Percentiles rank a stretch among this genome's conserved stretches.
Conservation (phyloP, 1,140 invertebrate genomes). For the Drosophila subobscura region DNA sequence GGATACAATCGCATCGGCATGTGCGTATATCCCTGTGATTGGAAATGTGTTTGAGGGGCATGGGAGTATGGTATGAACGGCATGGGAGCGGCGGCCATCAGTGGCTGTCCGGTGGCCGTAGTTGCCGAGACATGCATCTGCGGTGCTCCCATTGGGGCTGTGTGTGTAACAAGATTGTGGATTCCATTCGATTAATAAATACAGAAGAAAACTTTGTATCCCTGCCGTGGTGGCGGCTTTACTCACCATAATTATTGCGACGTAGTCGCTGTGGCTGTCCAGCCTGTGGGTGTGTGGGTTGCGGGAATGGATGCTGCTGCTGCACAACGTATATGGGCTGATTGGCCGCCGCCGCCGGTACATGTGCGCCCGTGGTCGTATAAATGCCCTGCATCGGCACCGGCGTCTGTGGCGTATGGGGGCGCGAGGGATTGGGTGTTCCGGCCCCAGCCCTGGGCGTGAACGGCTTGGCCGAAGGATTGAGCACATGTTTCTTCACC, state of each 20-base stretch:
- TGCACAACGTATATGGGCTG: conserved; percentile 84
- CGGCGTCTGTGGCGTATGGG: conserved; percentile 93
- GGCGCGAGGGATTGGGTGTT: conserved; percentile 87
- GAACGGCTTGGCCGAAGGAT: conserved; percentile 93
- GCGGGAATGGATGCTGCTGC: conserved; percentile 84
- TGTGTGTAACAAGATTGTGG: conserved; percentile 65
- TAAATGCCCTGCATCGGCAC: conserved; percentile 84
- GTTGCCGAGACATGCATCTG: conserved; percentile 90
- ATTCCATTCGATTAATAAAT: not conserved
- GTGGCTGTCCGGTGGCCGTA: conserved; percentile 92
- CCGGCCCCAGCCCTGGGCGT: conserved; percentile 89
- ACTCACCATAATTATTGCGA: conserved; percentile 74
- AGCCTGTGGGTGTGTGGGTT: conserved; percentile 84
- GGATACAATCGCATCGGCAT: conserved; percentile 87
- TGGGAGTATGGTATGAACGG: conserved; percentile 86
- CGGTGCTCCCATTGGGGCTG: conserved; percentile 86
- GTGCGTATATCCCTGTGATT: conserved; percentile 84
- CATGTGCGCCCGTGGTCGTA: conserved; percentile 62
- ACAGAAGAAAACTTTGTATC: too few species aligned
- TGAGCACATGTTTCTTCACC: conserved; percentile 85
- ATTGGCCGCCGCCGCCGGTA: conserved; percentile 53
- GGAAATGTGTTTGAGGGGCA: conserved; percentile 86
- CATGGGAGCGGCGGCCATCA: conserved; percentile 89
- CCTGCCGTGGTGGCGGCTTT: not conserved
- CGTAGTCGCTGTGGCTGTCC: conserved; percentile 70